A percentile compares a stretch with the other conserved stretches of the same genome.
Evolutionary conservation across 92 coral and sea anemone genomes (phyloP).

Genomic region (Epizoanthus stellaris): DNA sequence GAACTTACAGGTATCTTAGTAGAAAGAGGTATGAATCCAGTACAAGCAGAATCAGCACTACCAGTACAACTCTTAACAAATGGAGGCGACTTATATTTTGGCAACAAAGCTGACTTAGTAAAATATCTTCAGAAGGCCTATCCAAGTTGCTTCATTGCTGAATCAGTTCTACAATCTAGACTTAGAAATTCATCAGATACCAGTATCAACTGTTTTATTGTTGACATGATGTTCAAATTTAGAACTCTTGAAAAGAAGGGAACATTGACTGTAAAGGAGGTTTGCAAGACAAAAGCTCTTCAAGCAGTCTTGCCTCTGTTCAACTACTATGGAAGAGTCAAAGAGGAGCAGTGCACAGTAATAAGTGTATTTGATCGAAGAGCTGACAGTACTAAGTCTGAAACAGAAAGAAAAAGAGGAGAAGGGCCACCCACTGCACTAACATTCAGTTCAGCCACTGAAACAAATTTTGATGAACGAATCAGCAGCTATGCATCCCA

Average conservation of each 20-base stretch:
- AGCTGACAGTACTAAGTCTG: slow-evolving; percentile 12
- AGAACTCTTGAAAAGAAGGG: slow-evolving; percentile 11
- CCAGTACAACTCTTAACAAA: slow-evolving; percentile 29
- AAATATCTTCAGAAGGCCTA: too few species aligned
- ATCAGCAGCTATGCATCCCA: slow-evolving; percentile 27
- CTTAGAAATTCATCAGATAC: not conserved
- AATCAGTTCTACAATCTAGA: not conserved
- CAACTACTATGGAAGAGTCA: not conserved
- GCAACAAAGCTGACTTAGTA: too few species aligned
- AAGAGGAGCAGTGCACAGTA: not conserved
- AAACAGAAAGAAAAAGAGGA: slow-evolving; percentile 1
- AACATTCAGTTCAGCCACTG: slow-evolving; percentile 4
- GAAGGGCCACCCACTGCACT: slow-evolving; percentile 30
- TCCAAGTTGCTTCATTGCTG: too few species aligned
- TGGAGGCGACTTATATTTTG: not conserved
- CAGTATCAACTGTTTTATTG: slow-evolving; percentile 18
- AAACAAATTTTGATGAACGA: slow-evolving; percentile 13
- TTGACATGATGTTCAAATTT: slow-evolving; percentile 36
- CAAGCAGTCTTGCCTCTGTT: not conserved
- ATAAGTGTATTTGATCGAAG: not conserved
- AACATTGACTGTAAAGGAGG: slow-evolving; percentile 9
- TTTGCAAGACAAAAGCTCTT: slow-evolving; percentile 23
- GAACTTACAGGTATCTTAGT: slow-evolving; percentile 18
- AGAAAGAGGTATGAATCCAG: not conserved
- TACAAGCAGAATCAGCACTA: not conserved